Evolutionary conservation across 1,140 invertebrate species (phyloP), one percentile per base, ranked within the genome.

Genomic region (Spodoptera litura): DNA sequence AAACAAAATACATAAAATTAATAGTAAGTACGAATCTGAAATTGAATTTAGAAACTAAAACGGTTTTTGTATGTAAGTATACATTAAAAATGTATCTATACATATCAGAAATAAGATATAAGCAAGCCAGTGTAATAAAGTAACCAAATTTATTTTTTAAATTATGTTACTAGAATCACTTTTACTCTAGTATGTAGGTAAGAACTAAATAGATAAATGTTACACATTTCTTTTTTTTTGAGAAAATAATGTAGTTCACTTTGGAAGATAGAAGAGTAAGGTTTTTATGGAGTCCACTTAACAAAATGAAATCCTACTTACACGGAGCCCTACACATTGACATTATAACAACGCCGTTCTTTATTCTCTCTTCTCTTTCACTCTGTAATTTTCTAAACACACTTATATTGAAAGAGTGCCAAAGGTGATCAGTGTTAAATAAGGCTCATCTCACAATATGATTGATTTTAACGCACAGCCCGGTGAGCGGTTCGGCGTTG

Each of bases 231-330:
- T 31, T 44, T 44, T 64, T 64, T n/a, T 66, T 66, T 20, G n/a
- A 51, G n/a, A 66, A 66, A 49, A 66, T 66, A 66, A 66, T 66
- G 38, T 66, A 66, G 62, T 66, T 66, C 62, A 66, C 62, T 66
- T 66, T 66, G 62, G 35, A 66, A 66, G 38, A 66, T 38, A 66
- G 38, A 66, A 10, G 9, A 66, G 35, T 44, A 66, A 66, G 62
- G 62, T 66, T 66, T 55, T 66, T 66, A 49, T 49, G 10, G 62
- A 20, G 62, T 49, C 62, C 62, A 66, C 62, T 66, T 66, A 66
- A 38, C 38, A n/a, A 38, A 66, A 66, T 66, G 62, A 66, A 49
- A 25, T 10, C 38, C 12, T 12, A 66, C 62, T 4, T 49, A 25
- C 38, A 9, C 38, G 6, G 15, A 49, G 0, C 49, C 62, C 8